phyloP scores from a whole-genome alignment of 1,140 invertebrate species.

The Phthorimaea operculella region DNA sequence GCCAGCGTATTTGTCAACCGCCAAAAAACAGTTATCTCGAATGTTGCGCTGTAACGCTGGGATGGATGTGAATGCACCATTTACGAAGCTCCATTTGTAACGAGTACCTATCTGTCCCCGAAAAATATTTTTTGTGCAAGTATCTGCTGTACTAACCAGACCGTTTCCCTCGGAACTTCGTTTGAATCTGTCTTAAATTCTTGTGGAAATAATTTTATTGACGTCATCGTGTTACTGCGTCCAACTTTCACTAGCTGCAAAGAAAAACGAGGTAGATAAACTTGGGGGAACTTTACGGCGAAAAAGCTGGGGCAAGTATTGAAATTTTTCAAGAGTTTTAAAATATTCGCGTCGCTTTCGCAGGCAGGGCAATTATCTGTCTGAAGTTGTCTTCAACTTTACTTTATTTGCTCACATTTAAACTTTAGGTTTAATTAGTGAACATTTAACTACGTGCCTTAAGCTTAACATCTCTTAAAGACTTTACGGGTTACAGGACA shows the following conservation, averaged over 20 bases:
- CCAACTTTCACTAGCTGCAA: neutral
- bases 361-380: slow-evolving; percentile 5
- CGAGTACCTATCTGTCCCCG: neutral
- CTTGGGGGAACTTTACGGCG: neutral
- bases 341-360: neutral
- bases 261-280: neutral
- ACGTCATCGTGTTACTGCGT: neutral
- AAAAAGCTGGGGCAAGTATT: neutral
- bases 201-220: neutral
- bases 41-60: neutral
- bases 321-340: slow-evolving; percentile 4
- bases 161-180: no score
- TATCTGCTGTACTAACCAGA: neutral
- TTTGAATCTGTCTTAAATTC: no score
- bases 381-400: neutral
- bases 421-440: slow-evolving; percentile 2
- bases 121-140: neutral
- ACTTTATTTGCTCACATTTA: slow-evolving; percentile 3
- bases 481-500: no score
- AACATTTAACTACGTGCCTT: neutral
- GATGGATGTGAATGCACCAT: neutral
- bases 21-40: slow-evolving; percentile 28
- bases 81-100: neutral
- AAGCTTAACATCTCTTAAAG: no score
- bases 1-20: slow-evolving; percentile 27